Base-by-base conservation (phyloP, 2,113 vertebrate genomes). In the Redunca redunca region DNA sequence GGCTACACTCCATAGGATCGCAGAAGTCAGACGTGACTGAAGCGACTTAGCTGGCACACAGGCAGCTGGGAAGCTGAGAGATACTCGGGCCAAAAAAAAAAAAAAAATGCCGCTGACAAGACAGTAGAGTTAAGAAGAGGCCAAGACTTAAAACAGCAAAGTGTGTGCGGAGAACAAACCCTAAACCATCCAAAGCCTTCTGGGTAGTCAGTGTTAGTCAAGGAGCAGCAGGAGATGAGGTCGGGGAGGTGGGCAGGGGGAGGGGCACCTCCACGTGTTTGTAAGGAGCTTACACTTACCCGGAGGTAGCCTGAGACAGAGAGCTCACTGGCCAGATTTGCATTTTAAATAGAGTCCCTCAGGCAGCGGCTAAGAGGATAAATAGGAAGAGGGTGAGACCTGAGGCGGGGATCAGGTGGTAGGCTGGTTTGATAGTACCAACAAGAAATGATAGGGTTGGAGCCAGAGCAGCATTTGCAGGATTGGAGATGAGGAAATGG, bases 201-300 rank as follows among this genome's bases (percentile, higher is more conserved):
- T 14, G 55, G 84, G 36, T 4, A 8, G 48, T 46, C 21, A 7
- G 7, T 83, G 30, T 46, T 57, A 60, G 71, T 84, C 62, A 50
- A n/a, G 48, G n/a, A 77, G 53, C 78, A 57, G 57, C 87, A 36
- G 93, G 91, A 87, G 28, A 7, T n/a, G 93, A 50, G 11, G 15
- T 15, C 1, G 17, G 60, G 40, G 30, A 91, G 77, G 33, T 60
- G 15, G 21, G 48, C 14, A 71, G 90, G 52, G 23, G 85, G 58
- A 15, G 55, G 78, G 57, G 60, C 23, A 74, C 33, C 23, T 67
- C 21, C 33, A 6, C 21, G 17, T 25, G 25, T 33, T 33, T 7
- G 3, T 81, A 43, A 96, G 64, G 87, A 98, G 94, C 95, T 97
- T 88, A 91, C 77, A 77, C 33, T 36, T 43, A 60, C 77, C 92